phyloP scores from a whole-genome alignment of 2,888 invertebrate genomes.

The Limnephilus rhombicus region DNA sequence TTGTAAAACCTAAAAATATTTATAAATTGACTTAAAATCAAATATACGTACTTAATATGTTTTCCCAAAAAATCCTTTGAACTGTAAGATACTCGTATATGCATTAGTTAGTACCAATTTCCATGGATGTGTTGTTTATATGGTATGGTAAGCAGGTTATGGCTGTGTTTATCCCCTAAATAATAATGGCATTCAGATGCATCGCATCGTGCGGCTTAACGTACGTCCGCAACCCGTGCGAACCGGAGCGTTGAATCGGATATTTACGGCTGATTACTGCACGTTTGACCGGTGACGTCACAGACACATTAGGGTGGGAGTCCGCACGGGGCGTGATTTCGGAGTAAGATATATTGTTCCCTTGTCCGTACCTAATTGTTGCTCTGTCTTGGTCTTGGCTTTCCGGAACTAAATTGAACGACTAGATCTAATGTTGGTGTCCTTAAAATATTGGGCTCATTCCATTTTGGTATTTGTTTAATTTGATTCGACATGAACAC shows the following conservation, averaged over 20 bases:
- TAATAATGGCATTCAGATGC: slow-evolving; percentile 11
- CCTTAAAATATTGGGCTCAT: background rate
- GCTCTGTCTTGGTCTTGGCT: background rate
- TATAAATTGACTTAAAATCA: too few relatives aligned
- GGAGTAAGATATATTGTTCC: slow-evolving; percentile 34
- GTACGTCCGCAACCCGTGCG: background rate
- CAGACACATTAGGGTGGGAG: slow-evolving; percentile 28
- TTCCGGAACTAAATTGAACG: background rate
- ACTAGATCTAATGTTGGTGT: background rate
- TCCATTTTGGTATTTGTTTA: background rate
- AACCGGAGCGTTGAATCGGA: slow-evolving; percentile 36
- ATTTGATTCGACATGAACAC: background rate
- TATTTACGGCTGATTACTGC: slow-evolving; percentile 46
- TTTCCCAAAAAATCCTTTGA: background rate
- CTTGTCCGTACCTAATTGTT: slow-evolving; percentile 26
- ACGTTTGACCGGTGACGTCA: slow-evolving; percentile 43
- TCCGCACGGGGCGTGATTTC: slow-evolving; percentile 23
- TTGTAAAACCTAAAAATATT: too few relatives aligned
- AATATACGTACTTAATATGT: background rate
- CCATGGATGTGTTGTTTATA: too few relatives aligned
- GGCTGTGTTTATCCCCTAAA: slow-evolving; percentile 12
- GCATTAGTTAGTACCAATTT: too few relatives aligned
- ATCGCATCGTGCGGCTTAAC: slow-evolving; percentile 14
- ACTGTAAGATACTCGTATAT: too few relatives aligned
- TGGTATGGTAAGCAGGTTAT: background rate